Conservation (phyloP, 1,140 invertebrate species). For the Bombus breviceps region DNA sequence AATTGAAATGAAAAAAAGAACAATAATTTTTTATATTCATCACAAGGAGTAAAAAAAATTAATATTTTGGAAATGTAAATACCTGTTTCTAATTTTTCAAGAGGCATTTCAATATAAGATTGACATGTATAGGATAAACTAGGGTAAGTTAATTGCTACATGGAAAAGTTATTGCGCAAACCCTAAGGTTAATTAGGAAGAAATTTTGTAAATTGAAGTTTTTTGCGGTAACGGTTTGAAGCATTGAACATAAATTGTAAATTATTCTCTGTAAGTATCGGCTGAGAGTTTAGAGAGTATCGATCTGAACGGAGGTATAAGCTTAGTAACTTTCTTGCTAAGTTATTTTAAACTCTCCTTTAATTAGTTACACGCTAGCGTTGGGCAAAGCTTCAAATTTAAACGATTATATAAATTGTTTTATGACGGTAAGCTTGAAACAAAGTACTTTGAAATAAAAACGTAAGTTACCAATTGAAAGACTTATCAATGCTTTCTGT, state of each 20-base stretch:
- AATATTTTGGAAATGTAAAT: too few relatives aligned
- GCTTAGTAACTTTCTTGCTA: neutral
- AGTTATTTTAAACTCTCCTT: conserved; percentile 8
- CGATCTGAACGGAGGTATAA: neutral
- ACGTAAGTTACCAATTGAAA: neutral
- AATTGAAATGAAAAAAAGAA: too few relatives aligned
- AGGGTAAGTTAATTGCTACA: neutral
- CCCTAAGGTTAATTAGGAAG: neutral
- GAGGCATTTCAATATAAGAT: too few relatives aligned
- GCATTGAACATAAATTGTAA: neutral
- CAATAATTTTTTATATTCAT: too few relatives aligned
- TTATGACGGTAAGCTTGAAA: neutral
- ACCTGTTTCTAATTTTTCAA: too few relatives aligned
- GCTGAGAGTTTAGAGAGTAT: neutral
- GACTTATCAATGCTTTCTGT: neutral
- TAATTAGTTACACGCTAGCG: neutral
- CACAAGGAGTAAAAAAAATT: too few relatives aligned
- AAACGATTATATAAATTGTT: neutral
- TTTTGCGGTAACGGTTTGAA: neutral
- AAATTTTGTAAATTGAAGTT: neutral
- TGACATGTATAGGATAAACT: neutral
- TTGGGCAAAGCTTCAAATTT: neutral
- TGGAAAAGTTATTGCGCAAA: neutral
- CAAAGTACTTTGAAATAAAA: neutral
- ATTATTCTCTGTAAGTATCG: neutral